phyloP scores from a whole-genome alignment of 2,113 vertebrate genomes.

The Amphilophus citrinellus region DNA sequence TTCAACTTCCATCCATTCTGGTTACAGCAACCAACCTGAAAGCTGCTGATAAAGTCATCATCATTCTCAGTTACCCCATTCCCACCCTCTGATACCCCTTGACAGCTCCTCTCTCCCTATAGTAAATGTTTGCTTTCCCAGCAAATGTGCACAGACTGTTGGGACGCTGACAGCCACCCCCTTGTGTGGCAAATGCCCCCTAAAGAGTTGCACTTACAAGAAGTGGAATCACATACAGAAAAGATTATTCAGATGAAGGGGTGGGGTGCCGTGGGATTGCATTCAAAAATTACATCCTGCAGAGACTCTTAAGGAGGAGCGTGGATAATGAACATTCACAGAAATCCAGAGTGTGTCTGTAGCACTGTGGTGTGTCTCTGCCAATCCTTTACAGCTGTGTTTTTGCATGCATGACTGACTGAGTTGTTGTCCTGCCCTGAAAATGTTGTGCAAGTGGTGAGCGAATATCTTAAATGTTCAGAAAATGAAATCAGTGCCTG shows the following conservation, averaged over 20 bases:
- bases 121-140: constrained; percentile 65
- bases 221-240: constrained; percentile 40
- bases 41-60: constrained; percentile 67
- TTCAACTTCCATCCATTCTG: constrained; percentile 26
- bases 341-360: constrained; percentile 37
- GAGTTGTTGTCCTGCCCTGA: background rate
- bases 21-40: constrained; percentile 22
- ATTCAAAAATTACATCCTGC: constrained; percentile 42
- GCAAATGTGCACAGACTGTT: constrained; percentile 46
- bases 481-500: background rate
- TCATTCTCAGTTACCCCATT: constrained; percentile 31
- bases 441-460: constrained; percentile 6
- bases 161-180: constrained; percentile 14
- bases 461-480: background rate
- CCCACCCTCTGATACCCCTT: constrained; percentile 19
- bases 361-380: background rate
- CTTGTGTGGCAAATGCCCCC: constrained; percentile 34
- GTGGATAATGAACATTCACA: constrained; percentile 54
- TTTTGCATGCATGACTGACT: constrained; percentile 6
- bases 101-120: constrained; percentile 32
- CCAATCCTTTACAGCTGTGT: background rate
- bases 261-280: background rate
- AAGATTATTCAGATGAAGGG: constrained; percentile 39
- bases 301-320: constrained; percentile 48
- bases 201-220: constrained; percentile 47